Evolutionary conservation across 2,113 vertebrate genomes (phyloP), one percentile per base, ranked within the genome.

Genomic region (Struthidea cinerea): DNA sequence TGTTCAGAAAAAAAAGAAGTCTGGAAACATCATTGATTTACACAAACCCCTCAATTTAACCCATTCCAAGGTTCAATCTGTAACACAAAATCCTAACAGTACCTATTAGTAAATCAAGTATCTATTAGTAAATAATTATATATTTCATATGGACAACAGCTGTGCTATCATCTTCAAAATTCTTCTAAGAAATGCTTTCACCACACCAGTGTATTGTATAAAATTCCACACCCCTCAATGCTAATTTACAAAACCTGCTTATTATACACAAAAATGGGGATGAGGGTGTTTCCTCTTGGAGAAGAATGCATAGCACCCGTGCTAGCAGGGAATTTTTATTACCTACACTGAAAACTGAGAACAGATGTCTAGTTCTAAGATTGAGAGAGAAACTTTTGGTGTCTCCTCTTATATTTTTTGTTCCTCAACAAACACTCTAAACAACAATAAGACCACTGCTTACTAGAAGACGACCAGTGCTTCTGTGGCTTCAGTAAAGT

Each of bases 41-140:
- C 4, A 32, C 7, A 33, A 39, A 37, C 2, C 4, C 1, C 0
- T 4, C 18, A 37, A 0, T 65, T 81, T 84, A 78, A 76, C 41
- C 19, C 55, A 64, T 56, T 80, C 16, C 46, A 53, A 60, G 22
- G 21, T 65, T 91, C 23, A 70, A 28, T 28, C 6, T 16, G n/a
- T 49, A 47, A 68, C 39, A 37, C n/a, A 71, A 90, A 86, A 65
- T 64, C 22, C 49, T 35, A 88, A 39, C 23, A 65, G 22, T 55
- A 63, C 6, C 8, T 55, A 35, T 67, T 27, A 70, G 46, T 77
- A 57, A 81, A 37, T 33, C 28, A 50, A 73, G 26, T 57, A 57
- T 21, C 35, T 42, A 33, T 30, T 44, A 59, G 27, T 67, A 90
- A 63, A 81, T 18, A 81, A 22, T 37, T 80, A 10, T 2, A 4